phyloP scores from a whole-genome alignment of 2,888 invertebrate genomes.

The Onthophagus sagittarius region DNA sequence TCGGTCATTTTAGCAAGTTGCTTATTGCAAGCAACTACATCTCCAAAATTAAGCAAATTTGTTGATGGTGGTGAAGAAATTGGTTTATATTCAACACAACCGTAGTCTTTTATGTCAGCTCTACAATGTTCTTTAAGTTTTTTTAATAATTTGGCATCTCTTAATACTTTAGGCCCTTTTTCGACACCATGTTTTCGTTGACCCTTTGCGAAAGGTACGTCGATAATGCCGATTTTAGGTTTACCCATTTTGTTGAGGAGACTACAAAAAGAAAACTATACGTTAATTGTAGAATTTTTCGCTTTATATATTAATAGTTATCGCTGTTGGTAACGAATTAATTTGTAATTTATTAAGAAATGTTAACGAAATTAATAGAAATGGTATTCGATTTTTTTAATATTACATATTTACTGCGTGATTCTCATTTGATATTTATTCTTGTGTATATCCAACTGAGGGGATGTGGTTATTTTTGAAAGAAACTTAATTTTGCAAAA shows the following conservation, averaged over 20 bases:
- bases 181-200: conserved; percentile 71
- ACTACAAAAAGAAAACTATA: not conserved
- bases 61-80: conserved; percentile 27
- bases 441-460: too few relatives aligned
- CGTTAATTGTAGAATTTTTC: not conserved
- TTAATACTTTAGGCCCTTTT: conserved; percentile 63
- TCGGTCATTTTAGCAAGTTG: conserved; percentile 63
- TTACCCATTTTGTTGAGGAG: not conserved
- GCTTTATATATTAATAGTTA: not conserved
- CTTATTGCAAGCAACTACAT: conserved; percentile 66
- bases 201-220: conserved; percentile 78
- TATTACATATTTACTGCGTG: too few relatives aligned
- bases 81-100: conserved; percentile 55
- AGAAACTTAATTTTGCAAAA: too few relatives aligned
- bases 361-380: too few relatives aligned
- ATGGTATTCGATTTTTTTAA: too few relatives aligned
- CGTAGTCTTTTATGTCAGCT: conserved; percentile 60
- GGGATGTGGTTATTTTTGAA: too few relatives aligned
- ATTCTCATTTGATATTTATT: too few relatives aligned
- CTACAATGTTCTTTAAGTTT: conserved; percentile 61
- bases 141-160: conserved; percentile 61
- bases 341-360: too few relatives aligned
- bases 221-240: conserved; percentile 65
- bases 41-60: conserved; percentile 62
- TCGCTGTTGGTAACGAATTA: not conserved